These are phyloP conservation scores for Tor tambroides DNA, from an alignment of 2,113 vertebrate genomes.

Conservation along the genomic window DNA sequence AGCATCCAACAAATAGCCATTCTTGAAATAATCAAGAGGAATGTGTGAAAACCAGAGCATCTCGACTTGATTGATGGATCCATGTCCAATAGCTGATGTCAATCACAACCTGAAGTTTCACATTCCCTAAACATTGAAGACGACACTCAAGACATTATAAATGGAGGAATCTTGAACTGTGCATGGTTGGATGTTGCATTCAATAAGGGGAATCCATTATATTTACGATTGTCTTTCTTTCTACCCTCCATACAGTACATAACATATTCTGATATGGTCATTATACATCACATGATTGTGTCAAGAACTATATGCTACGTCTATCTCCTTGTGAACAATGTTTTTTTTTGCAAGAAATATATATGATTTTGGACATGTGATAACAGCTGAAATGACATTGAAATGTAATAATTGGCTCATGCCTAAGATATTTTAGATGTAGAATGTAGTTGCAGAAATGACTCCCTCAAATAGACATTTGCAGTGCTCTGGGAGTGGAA, in stretches of 20 bases:
- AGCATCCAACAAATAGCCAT: not conserved
- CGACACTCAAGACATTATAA: slow-evolving; percentile 10
- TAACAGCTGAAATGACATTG: not conserved
- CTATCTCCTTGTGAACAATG: not conserved
- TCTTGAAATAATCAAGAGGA: not conserved
- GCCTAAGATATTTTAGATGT: not conserved
- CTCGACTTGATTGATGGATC: not conserved
- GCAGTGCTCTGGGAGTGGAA: not conserved
- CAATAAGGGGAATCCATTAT: slow-evolving; percentile 22
- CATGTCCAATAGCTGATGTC: not conserved
- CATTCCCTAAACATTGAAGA: slow-evolving; percentile 13
- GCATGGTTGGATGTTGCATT: slow-evolving; percentile 22
- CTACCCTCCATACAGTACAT: slow-evolving; percentile 38
- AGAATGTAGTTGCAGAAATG: slow-evolving; percentile 1
- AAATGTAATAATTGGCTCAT: not conserved
- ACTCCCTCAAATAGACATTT: not conserved
- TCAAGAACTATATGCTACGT: not conserved
- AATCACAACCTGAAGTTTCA: not conserved
- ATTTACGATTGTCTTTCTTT: slow-evolving; percentile 43
- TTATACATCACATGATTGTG: slow-evolving; percentile 41
- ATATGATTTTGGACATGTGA: not conserved
- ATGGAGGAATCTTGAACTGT: slow-evolving; percentile 9
- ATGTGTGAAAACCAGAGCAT: not conserved
- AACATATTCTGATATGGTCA: slow-evolving; percentile 48
- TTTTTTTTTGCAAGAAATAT: not conserved